A percentile compares a stretch with the other conserved stretches of the same genome.
These are phyloP conservation scores for Malaclemys terrapin DNA, from an alignment of 2,113 vertebrate species.

Conservation along the genomic window DNA sequence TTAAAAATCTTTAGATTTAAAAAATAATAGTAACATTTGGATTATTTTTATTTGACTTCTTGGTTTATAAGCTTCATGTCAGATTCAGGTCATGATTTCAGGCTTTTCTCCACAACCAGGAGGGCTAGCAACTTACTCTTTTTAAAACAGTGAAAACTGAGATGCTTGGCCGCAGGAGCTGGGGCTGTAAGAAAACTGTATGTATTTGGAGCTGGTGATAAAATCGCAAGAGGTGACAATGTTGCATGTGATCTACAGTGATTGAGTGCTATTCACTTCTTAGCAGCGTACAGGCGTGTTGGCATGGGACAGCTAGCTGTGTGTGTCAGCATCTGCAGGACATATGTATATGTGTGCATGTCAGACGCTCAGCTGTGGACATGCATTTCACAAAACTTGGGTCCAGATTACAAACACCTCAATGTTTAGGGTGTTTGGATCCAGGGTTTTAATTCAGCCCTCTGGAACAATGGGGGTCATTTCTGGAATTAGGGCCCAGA, in stretches of 20 bases:
- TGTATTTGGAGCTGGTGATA: neutral
- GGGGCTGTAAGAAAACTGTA: neutral
- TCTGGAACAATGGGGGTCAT: neutral
- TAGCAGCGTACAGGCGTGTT: neutral
- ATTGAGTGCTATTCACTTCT: neutral
- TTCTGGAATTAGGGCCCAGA: neutral
- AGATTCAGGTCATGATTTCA: neutral
- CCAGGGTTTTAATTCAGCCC: neutral
- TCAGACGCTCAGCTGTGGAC: neutral
- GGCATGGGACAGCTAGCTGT: neutral
- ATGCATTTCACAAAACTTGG: neutral
- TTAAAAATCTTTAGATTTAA: neutral
- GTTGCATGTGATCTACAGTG: neutral
- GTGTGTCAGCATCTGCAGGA: neutral
- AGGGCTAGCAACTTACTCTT: neutral
- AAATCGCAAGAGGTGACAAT: neutral
- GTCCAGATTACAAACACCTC: neutral
- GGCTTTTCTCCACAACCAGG: neutral
- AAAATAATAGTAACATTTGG: neutral
- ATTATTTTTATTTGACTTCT: neutral
- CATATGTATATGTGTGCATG: neutral
- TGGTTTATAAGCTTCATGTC: neutral
- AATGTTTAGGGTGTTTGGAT: neutral
- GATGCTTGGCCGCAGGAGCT: neutral
- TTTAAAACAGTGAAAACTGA: neutral